These are phyloP conservation scores for Brachionus manjavacas DNA, from an alignment of 1,140 invertebrate genomes.

Conservation along the genomic window DNA sequence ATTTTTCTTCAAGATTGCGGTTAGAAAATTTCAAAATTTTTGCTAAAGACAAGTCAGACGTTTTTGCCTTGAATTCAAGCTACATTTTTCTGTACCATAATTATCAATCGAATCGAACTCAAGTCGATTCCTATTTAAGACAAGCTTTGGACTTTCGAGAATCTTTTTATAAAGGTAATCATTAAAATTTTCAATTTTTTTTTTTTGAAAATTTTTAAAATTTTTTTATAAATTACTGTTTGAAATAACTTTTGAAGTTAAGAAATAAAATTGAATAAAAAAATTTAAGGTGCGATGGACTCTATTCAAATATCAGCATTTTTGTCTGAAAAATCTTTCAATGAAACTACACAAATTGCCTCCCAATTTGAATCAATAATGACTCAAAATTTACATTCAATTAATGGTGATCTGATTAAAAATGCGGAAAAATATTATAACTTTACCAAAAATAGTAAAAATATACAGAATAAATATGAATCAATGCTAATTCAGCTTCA, in stretches of 20 bases:
- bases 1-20: background rate
- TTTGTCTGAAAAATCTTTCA: background rate
- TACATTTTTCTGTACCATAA: background rate
- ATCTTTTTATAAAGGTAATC: background rate
- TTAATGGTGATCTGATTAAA: background rate
- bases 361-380: background rate
- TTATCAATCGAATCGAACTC: background rate
- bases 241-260: no score
- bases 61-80: background rate
- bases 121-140: background rate
- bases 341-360: background rate
- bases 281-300: background rate
- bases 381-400: background rate
- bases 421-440: background rate
- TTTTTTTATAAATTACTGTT: background rate
- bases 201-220: no score
- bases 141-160: background rate
- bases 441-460: background rate
- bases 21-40: background rate
- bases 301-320: background rate
- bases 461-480: background rate
- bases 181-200: background rate
- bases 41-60: background rate
- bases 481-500: background rate
- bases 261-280: background rate